Base-by-base conservation (phyloP, 2,888 invertebrate species). In the Cantharis nigra region DNA sequence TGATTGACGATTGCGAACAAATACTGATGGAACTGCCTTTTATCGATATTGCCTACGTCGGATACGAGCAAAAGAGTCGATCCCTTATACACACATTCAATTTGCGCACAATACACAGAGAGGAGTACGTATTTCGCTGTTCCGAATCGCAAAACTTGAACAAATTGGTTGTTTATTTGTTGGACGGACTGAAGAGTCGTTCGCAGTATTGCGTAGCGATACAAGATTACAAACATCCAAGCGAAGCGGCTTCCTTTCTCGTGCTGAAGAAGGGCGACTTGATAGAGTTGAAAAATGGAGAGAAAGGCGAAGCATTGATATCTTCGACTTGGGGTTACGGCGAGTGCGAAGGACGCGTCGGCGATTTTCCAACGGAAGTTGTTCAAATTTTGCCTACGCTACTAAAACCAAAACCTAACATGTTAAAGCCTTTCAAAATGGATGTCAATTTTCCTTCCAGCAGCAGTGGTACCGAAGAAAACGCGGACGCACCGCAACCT, bases 1-100 rank as follows among this genome's bases (percentile, higher is more conserved):
- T 98, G 74, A 95, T 97, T 0, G 97, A 98, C 88, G 96, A 97
- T 87, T 93, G 95, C 83, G 98, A 98, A 87, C 95, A 96, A 87
- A 95, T 98, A 80, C 90, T 98, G 67, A 90, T 97, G 63, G 97
- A 98, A 90, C 90, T 95, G 82, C 93, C 94, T 9, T 98, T 95
- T 89, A 92, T 96, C 5, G 98, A 98, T 90, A 93, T 98, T 18
- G 93, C 94, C 0, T 93, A 94, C 73, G 94, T 97, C 71, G 91
- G 91, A 49, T 93, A 91, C 83, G 90, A 91, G 70, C 89, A 89
- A 75, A 90, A 90, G 78, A 88, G 89, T 71, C 88, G 88, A 67
- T 89, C 91, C 2, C 89, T 89, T 79, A 85, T 93, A 5, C 94
- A 94, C 78, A 91, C 91, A 84, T 89, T 98, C 82, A 94, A 94